phyloP scores from a whole-genome alignment of 2,113 vertebrate species.

The Dermatemys mawii region DNA sequence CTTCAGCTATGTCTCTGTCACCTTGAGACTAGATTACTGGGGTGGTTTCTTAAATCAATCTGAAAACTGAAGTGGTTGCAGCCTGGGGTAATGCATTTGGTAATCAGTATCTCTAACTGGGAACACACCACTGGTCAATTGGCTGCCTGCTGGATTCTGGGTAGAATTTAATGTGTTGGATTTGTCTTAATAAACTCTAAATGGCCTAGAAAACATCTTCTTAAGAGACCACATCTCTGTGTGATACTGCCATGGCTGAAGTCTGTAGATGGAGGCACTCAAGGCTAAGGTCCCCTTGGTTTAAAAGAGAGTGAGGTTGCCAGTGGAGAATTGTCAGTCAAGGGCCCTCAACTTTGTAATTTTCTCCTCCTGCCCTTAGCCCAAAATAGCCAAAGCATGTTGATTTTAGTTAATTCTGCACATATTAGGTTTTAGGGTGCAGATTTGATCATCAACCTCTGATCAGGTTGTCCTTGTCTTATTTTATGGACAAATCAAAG shows the following conservation, averaged over 20 bases:
- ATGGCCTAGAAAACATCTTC: background rate
- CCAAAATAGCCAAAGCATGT: background rate
- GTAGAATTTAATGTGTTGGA: fast-evolving
- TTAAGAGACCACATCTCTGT: background rate
- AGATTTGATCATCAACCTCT: background rate
- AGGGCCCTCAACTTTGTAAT: background rate
- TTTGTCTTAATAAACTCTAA: background rate
- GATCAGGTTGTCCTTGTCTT: background rate
- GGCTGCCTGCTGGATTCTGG: background rate
- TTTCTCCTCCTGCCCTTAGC: background rate
- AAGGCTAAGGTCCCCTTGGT: background rate
- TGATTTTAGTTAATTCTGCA: background rate
- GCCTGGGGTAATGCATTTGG: background rate
- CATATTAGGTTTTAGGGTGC: background rate
- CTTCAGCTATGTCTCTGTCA: background rate
- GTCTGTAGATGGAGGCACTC: background rate
- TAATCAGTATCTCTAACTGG: background rate
- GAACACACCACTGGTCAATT: background rate
- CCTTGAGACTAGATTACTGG: background rate
- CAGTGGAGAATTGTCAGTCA: background rate
- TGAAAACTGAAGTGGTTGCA: background rate
- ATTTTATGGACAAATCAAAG: background rate
- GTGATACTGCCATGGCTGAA: fast-evolving
- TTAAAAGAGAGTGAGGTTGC: background rate
- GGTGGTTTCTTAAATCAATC: background rate